These are phyloP conservation scores for Carassius auratus DNA, from an alignment of 2,113 vertebrate species.

Conservation along the genomic window DNA sequence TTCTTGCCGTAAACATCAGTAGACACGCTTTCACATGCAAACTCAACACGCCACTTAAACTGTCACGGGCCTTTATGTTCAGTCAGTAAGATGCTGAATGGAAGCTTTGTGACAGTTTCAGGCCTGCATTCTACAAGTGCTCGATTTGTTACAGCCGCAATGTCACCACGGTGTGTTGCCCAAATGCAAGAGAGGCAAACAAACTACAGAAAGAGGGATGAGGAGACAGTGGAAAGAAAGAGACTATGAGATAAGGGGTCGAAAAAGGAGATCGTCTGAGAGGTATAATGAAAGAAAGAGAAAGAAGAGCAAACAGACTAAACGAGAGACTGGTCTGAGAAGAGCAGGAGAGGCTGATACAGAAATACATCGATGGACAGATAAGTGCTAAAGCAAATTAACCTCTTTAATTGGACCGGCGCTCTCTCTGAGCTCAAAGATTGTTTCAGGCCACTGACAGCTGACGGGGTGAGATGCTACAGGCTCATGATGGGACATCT, in stretches of 20 bases:
- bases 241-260: not conserved
- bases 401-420: slow-evolving; percentile 49
- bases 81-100: slow-evolving; percentile 34
- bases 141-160: slow-evolving; percentile 40
- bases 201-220: slow-evolving; percentile 30
- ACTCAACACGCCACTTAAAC: slow-evolving; percentile 46
- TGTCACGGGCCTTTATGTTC: slow-evolving; percentile 40
- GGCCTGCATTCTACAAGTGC: slow-evolving; percentile 48
- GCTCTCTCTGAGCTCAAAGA: slow-evolving; percentile 32
- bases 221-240: slow-evolving; percentile 13
- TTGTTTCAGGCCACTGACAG: slow-evolving; percentile 44
- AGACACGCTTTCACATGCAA: slow-evolving; percentile 44
- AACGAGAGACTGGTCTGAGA: slow-evolving; percentile 27
- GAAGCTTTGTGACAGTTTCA: slow-evolving; percentile 43
- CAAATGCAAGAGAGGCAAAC: slow-evolving; percentile 33
- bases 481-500: slow-evolving; percentile 45
- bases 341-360: slow-evolving; percentile 28
- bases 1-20: slow-evolving; percentile 29
- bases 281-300: slow-evolving; percentile 2
- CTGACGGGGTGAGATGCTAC: slow-evolving; percentile 49
- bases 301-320: slow-evolving; percentile 45
- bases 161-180: slow-evolving; percentile 41
- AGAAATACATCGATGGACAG: not conserved
- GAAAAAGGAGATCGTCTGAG: not conserved
- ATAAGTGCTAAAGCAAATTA: slow-evolving; percentile 47